These are phyloP conservation scores for Watsonalla cultraria DNA, from an alignment of 2,888 invertebrate species.

Conservation along the genomic window DNA sequence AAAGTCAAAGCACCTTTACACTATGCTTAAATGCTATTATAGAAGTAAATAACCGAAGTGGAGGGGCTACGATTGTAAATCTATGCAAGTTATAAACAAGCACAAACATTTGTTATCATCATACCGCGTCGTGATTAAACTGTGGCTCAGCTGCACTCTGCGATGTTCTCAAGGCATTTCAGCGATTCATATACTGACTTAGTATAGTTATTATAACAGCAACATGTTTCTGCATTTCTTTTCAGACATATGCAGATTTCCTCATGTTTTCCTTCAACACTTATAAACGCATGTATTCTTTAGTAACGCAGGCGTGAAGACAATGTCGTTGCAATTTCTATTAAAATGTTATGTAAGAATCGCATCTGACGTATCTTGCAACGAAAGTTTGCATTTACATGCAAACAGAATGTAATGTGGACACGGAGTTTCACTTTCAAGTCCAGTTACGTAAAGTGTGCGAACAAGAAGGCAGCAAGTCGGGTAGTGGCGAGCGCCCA, in stretches of 20 bases:
- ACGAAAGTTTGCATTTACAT: background rate
- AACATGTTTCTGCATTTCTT: no score
- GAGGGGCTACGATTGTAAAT: background rate
- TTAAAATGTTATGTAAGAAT: no score
- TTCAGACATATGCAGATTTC: no score
- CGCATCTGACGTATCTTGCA: background rate
- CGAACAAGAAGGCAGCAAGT: conserved; percentile 10
- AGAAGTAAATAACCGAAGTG: no score
- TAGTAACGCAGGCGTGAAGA: no score
- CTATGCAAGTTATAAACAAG: background rate
- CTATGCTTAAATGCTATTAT: no score
- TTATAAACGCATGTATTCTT: no score
- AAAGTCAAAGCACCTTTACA: no score
- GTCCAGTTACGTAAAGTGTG: background rate
- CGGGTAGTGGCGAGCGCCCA: conserved; percentile 24
- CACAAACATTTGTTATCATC: background rate
- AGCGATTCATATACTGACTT: background rate
- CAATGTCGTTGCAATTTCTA: no score
- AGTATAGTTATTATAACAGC: no score
- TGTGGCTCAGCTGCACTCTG: background rate
- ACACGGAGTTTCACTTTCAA: conserved; percentile 1
- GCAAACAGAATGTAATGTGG: background rate
- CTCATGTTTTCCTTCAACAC: no score
- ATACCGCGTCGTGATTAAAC: background rate
- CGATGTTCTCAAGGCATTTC: background rate